phyloP scores from a whole-genome alignment of 2,113 vertebrate species.

The Fukomys damarensis region DNA sequence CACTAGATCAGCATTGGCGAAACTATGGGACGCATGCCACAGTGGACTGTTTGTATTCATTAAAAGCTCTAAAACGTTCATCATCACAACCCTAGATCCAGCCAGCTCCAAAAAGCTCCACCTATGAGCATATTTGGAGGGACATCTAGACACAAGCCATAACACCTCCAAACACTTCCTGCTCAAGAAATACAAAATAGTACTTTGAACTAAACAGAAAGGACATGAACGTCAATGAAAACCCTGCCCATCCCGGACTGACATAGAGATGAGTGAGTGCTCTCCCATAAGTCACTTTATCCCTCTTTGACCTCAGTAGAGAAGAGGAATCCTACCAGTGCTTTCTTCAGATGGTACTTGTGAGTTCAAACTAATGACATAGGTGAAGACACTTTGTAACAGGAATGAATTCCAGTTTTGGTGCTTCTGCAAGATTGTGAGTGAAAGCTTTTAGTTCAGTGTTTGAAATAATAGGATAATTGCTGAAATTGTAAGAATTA shows the following conservation, averaged over 20 bases:
- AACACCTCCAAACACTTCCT: neutral
- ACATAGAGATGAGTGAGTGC: neutral
- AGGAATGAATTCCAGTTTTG: neutral
- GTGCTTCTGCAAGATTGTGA: conserved; percentile 33
- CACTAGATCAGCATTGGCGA: neutral
- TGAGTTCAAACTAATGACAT: conserved; percentile 18
- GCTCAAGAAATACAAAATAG: neutral
- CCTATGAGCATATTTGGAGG: neutral
- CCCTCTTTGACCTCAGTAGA: neutral
- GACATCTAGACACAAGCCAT: neutral
- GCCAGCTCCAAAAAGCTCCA: neutral
- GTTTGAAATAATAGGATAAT: conserved; percentile 63
- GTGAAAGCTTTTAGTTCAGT: conserved; percentile 55
- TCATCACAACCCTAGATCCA: neutral
- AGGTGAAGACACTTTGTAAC: neutral
- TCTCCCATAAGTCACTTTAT: neutral
- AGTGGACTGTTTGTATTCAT: neutral
- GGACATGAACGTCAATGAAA: neutral
- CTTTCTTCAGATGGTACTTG: neutral
- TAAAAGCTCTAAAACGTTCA: neutral
- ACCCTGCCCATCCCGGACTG: too few species aligned
- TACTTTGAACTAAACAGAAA: neutral
- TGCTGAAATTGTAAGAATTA: conserved; percentile 59
- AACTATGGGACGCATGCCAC: neutral
- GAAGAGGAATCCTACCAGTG: neutral